Conservation (phyloP, 2,113 vertebrate genomes). For the Poicephalus meyeri region DNA sequence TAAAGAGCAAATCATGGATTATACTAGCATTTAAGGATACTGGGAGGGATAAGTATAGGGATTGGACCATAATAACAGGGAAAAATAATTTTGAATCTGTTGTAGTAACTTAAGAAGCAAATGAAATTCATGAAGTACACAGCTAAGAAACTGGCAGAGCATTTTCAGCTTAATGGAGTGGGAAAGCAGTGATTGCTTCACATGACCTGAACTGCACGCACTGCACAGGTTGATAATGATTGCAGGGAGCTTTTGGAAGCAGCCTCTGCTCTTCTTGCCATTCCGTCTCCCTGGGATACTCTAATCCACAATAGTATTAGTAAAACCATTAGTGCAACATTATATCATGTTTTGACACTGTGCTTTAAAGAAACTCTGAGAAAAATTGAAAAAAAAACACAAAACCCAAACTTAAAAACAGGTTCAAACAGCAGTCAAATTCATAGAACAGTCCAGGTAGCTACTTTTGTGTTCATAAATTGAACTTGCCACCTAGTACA, state of each 20-base stretch:
- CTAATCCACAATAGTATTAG: not conserved
- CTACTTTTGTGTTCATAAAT: not conserved
- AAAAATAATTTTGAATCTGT: not conserved
- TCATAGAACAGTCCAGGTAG: not conserved
- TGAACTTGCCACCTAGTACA: not conserved
- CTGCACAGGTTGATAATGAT: not conserved
- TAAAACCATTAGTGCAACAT: not conserved
- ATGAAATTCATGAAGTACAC: not conserved
- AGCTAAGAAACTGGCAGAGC: not conserved
- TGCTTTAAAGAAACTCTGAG: not conserved
- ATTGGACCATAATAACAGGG: not conserved
- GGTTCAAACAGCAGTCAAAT: not conserved
- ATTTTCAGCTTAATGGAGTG: not conserved
- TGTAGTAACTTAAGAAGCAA: not conserved
- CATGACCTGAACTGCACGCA: not conserved
- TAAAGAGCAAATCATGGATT: not conserved
- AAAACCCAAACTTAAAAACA: not conserved
- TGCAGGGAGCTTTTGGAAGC: not conserved
- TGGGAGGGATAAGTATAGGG: not conserved
- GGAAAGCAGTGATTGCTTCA: not conserved
- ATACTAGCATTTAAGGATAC: not conserved
- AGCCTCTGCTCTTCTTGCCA: not conserved
- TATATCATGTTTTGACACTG: not conserved
- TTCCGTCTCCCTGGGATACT: not conserved
- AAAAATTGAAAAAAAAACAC: not conserved